These are phyloP conservation scores for Chrysopilus asiliformis DNA, from an alignment of 2,888 invertebrate genomes.

Conservation along the genomic window DNA sequence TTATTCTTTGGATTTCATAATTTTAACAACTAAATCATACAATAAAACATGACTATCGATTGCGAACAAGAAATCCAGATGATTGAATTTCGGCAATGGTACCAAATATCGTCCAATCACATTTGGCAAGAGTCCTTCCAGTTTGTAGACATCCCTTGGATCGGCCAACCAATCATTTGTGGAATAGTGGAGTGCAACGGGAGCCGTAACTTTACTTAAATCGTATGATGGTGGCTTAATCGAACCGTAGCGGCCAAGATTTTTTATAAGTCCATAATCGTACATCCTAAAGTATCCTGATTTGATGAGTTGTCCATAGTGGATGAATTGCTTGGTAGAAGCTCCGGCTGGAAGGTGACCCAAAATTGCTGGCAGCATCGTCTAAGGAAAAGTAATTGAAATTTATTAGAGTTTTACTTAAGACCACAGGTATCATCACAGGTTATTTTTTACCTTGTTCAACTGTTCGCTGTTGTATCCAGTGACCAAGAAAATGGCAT, in stretches of 20 bases:
- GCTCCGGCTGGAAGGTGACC: conserved; percentile 44
- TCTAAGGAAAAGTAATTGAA: conserved; percentile 19
- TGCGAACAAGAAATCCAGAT: conserved; percentile 54
- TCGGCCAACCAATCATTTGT: conserved; percentile 42
- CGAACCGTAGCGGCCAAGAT: conserved; percentile 35
- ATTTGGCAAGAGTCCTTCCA: conserved; percentile 33
- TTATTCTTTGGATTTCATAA: too few species aligned
- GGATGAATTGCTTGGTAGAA: conserved; percentile 38
- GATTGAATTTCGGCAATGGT: conserved; percentile 42
- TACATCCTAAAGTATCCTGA: conserved; percentile 30
- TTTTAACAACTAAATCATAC: neutral
- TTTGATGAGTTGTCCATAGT: conserved; percentile 37
- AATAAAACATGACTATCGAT: conserved; percentile 14
- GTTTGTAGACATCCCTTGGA: conserved; percentile 33
- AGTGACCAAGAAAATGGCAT: neutral
- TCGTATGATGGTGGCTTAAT: conserved; percentile 36
- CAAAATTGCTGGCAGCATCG: conserved; percentile 43
- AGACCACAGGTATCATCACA: neutral
- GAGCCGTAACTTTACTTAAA: conserved; percentile 30
- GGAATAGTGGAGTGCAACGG: conserved; percentile 37
- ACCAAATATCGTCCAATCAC: conserved; percentile 38
- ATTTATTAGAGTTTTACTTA: neutral
- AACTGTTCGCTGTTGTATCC: neutral
- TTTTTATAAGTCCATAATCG: conserved; percentile 37
- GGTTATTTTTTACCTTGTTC: conserved; percentile 4